A percentile compares a stretch with the other conserved stretches of the same genome.
Evolutionary conservation across 1,140 invertebrate genomes (phyloP).

Genomic region (Hypsibius dujardini): DNA sequence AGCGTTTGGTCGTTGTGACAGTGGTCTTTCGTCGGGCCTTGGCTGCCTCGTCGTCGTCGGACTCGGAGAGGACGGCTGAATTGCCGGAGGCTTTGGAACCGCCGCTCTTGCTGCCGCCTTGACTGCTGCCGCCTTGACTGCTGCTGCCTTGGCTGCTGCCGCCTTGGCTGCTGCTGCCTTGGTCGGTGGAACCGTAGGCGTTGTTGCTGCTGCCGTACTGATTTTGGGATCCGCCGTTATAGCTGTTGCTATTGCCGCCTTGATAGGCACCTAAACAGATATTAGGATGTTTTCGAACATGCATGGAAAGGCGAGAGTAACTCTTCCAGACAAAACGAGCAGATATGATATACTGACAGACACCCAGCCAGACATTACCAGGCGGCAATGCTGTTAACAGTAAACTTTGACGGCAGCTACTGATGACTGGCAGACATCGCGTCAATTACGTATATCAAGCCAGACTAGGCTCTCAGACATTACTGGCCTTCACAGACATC

Average conservation of each 20-base stretch:
- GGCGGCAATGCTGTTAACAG: no score
- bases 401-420: no score
- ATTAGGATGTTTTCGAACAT: no score
- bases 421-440: no score
- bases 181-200: neutral
- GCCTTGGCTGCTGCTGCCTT: neutral
- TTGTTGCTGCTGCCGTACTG: neutral
- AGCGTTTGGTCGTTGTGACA: neutral
- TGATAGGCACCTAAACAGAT: no score
- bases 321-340: no score
- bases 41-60: neutral
- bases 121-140: neutral
- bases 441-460: no score
- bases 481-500: no score
- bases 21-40: neutral
- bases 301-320: no score
- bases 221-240: neutral
- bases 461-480: no score
- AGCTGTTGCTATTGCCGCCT: neutral
- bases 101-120: neutral
- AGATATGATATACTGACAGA: no score
- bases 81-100: neutral
- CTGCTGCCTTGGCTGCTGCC: neutral
- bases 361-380: no score
- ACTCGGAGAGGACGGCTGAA: neutral